These are phyloP conservation scores for Atrina japonica DNA, from an alignment of 2,888 invertebrate genomes.

Conservation along the genomic window DNA sequence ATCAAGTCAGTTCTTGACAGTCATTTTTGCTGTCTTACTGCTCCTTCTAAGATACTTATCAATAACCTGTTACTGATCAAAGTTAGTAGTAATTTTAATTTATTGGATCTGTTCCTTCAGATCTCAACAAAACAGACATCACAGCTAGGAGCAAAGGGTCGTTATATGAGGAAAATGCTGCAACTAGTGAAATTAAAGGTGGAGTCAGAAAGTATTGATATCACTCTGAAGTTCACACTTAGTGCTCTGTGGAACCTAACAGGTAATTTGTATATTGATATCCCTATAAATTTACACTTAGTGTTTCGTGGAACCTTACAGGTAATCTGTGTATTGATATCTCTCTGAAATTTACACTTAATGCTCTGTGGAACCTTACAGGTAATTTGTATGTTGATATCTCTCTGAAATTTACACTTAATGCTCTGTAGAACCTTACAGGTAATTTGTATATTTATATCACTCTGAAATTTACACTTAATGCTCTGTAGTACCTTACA, in stretches of 20 bases:
- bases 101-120: too few species aligned
- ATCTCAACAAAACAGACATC: constrained; percentile 87
- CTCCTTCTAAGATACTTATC: too few species aligned
- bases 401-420: too few species aligned
- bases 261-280: constrained; percentile 79
- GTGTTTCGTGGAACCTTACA: neutral
- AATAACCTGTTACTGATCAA: too few species aligned
- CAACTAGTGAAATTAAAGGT: constrained; percentile 85
- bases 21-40: neutral
- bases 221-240: constrained; percentile 88
- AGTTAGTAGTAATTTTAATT: too few species aligned
- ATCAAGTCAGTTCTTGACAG: neutral
- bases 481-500: too few species aligned
- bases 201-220: constrained; percentile 82
- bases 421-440: too few species aligned
- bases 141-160: constrained; percentile 85
- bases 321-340: constrained; percentile 82
- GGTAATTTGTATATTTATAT: constrained; percentile 83
- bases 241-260: constrained; percentile 90
- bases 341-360: constrained; percentile 88
- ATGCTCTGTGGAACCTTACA: constrained; percentile 90
- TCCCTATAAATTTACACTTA: neutral
- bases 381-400: constrained; percentile 83
- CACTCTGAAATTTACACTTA: too few species aligned
- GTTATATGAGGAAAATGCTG: constrained; percentile 87